A percentile compares a stretch with the other conserved stretches of the same genome.
Evolutionary conservation across 2,113 vertebrate genomes (phyloP).

Genomic region (Labeo catla): DNA sequence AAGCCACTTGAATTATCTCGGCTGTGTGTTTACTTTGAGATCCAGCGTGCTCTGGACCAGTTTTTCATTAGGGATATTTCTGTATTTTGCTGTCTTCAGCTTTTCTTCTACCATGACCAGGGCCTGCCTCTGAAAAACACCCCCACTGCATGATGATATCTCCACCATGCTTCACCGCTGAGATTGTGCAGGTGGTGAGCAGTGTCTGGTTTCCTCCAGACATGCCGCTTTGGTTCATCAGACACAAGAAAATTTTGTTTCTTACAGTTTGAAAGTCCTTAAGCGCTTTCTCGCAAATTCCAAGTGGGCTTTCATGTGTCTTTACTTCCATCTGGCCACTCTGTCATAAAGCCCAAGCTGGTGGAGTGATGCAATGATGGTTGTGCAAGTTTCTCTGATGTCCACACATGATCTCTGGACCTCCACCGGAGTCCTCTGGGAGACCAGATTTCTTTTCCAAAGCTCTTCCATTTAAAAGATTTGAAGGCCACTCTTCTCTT

Average conservation of each 20-base stretch:
- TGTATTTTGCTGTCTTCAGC: neutral
- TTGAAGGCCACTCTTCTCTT: too few relatives aligned
- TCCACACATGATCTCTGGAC: neutral
- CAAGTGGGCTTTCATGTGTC: too few relatives aligned
- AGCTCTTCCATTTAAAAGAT: neutral
- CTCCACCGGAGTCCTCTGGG: neutral
- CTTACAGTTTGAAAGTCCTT: too few relatives aligned
- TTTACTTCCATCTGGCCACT: neutral
- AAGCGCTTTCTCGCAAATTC: too few relatives aligned
- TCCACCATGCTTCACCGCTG: too few relatives aligned
- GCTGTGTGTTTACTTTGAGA: neutral
- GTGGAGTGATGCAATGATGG: neutral
- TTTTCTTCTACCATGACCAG: neutral
- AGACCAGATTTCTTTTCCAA: neutral
- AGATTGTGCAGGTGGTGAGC: too few relatives aligned
- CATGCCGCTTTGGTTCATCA: too few relatives aligned
- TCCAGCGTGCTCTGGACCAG: neutral
- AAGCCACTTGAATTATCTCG: neutral
- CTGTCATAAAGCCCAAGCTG: neutral
- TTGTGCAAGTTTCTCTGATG: neutral
- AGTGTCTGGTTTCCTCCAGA: too few relatives aligned
- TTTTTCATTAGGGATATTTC: neutral
- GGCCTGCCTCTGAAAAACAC: neutral
- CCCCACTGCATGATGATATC: too few relatives aligned
- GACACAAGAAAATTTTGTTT: neutral